Evolutionary conservation across 2,888 invertebrate species (phyloP).

Genomic region (Morpho deidamia): DNA sequence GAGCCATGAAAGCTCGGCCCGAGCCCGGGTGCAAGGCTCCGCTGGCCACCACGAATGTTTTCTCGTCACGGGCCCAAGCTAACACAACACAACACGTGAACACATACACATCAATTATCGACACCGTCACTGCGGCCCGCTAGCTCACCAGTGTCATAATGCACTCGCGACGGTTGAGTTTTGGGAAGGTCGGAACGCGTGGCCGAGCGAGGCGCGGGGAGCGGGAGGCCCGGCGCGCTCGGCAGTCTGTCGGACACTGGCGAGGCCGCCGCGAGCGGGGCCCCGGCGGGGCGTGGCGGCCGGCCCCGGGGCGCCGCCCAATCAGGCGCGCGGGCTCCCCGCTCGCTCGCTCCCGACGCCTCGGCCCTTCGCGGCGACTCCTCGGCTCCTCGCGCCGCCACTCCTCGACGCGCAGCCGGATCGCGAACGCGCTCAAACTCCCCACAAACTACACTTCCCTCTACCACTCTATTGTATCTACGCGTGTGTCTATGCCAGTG

Average conservation of each 20-base stretch:
- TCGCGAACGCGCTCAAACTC: constrained; percentile 27
- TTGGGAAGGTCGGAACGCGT: constrained; percentile 58
- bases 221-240: constrained; percentile 79
- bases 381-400: constrained; percentile 37
- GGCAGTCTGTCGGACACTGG: constrained; percentile 77
- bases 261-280: constrained; percentile 52
- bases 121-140: constrained; percentile 77
- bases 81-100: constrained; percentile 75
- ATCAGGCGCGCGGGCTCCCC: constrained; percentile 49
- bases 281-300: constrained; percentile 44
- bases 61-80: constrained; percentile 67
- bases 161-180: constrained; percentile 70
- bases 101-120: constrained; percentile 68
- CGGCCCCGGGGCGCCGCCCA: constrained; percentile 34
- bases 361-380: constrained; percentile 25
- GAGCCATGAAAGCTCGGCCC: constrained; percentile 92
- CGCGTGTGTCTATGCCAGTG: too few species aligned
- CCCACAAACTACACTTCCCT: constrained; percentile 31
- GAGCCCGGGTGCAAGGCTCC: constrained; percentile 79
- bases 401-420: constrained; percentile 43
- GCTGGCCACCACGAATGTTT: constrained; percentile 77
- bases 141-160: constrained; percentile 78
- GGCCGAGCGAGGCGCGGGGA: constrained; percentile 77
- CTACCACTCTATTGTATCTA: too few species aligned
- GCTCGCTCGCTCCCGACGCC: constrained; percentile 29